These are phyloP conservation scores for Synanthedon formicaeformis DNA, from an alignment of 2,888 invertebrate genomes.

Conservation along the genomic window DNA sequence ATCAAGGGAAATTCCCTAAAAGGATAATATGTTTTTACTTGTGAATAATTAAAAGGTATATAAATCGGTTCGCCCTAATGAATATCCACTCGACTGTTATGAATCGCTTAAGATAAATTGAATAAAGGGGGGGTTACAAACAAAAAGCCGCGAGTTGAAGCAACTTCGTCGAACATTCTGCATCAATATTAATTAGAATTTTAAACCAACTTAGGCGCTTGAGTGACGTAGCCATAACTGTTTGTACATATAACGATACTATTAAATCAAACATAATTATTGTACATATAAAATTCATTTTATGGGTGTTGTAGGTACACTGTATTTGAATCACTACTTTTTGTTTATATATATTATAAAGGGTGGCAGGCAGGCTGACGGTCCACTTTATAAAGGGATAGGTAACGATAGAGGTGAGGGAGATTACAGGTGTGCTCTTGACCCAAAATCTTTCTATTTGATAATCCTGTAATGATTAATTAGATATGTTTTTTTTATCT, in stretches of 20 bases:
- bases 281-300: neutral
- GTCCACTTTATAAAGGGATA: too few relatives aligned
- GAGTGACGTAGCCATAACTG: slow-evolving; percentile 6
- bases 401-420: too few relatives aligned
- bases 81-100: slow-evolving; percentile 1
- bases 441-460: too few relatives aligned
- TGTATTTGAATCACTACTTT: too few relatives aligned
- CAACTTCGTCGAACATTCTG: slow-evolving; percentile 2
- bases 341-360: too few relatives aligned
- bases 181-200: slow-evolving; percentile 13
- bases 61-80: slow-evolving; percentile 1
- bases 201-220: slow-evolving; percentile 8
- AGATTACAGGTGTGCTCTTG: too few relatives aligned
- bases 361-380: too few relatives aligned
- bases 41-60: neutral
- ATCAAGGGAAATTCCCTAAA: too few relatives aligned
- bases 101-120: slow-evolving; percentile 2
- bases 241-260: slow-evolving; percentile 6
- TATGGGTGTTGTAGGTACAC: too few relatives aligned
- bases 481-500: too few relatives aligned
- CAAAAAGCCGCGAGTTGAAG: slow-evolving; percentile 5
- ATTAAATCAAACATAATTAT: neutral
- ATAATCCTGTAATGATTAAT: too few relatives aligned
- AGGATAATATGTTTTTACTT: neutral
- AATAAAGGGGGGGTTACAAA: neutral